Percentiles rank a stretch among this genome's conserved stretches.
Conservation (phyloP, 1,140 invertebrate genomes). For the Drosophila watanabei region DNA sequence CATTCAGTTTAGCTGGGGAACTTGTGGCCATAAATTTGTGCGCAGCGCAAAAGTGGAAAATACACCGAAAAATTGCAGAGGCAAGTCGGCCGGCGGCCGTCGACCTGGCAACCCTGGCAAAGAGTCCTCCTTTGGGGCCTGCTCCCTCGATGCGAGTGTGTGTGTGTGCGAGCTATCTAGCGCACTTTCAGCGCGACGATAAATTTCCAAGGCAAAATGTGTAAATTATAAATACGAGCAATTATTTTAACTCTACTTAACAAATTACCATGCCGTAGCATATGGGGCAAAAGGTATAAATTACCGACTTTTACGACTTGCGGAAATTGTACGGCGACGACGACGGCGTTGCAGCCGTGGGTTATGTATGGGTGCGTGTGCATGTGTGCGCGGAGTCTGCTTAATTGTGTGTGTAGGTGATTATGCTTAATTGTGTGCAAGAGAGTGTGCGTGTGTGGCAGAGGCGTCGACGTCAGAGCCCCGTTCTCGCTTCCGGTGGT, state of each 20-base stretch:
- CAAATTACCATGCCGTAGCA: constrained; percentile 85
- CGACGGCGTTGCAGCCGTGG: constrained; percentile 32
- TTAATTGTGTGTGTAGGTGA: constrained; percentile 80
- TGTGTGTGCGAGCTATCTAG: constrained; percentile 60
- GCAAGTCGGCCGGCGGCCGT: constrained; percentile 48
- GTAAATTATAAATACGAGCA: constrained; percentile 86
- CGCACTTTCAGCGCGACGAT: constrained; percentile 82
- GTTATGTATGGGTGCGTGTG: constrained; percentile 20
- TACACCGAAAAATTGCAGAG: constrained; percentile 76
- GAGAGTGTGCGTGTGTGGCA: constrained; percentile 60
- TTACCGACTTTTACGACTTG: constrained; percentile 84
- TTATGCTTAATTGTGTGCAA: constrained; percentile 77
- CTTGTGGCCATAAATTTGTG: constrained; percentile 75
- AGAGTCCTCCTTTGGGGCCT: constrained; percentile 39
- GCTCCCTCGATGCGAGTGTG: constrained; percentile 6
- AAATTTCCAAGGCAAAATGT: constrained; percentile 84
- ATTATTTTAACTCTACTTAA: constrained; percentile 86
- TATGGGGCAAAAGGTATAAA: constrained; percentile 84
- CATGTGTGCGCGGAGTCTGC: constrained; percentile 40
- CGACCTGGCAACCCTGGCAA: constrained; percentile 6
- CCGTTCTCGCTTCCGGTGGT: constrained; percentile 37
- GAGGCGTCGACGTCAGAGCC: constrained; percentile 56
- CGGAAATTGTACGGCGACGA: constrained; percentile 82
- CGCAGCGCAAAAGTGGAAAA: constrained; percentile 63
- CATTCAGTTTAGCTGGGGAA: constrained; percentile 58